Evolutionary conservation across 2,888 invertebrate genomes (phyloP), one percentile per base, ranked within the genome.

Genomic region (Acronicta aceris): DNA sequence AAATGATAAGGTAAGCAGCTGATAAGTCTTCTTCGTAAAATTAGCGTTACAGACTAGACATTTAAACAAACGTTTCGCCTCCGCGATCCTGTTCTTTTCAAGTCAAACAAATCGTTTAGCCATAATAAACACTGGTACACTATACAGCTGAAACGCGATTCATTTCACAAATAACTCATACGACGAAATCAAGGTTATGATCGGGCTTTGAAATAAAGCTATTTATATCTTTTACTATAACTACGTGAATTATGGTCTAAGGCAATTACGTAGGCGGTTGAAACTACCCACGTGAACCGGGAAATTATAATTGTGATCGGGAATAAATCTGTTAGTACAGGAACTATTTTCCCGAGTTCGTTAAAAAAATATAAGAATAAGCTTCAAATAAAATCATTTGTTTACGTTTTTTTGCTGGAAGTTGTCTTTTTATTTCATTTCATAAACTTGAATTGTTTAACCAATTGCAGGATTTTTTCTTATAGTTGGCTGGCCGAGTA

Each of bases 211-310:
- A 62, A 45, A 52, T 64, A 57, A 66, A 52, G 8, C 57, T 79
- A 80, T 76, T 78, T 60, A 73, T 71, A 78, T 62, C 42, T 49
- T 54, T n/a, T 62, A 61, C 57, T 69, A 77, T 68, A 69, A 69
- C 68, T 43, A 43, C 21, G 36, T 57, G 48, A 60, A 53, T 41
- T 61, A 51, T 60, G 51, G 51, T 27, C 46, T 57, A 55, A 47
- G 30, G 27, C 38, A 57, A 55, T 71, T 43, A 56, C 48, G 43
- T 49, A 41, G 43, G 41, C 38, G 48, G 15, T 40, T 51, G 38
- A 50, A 49, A 52, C 30, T 16, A 30, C 46, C 15, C 41, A 36
- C 41, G 41, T 30, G 27, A 30, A 43, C 8, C 15, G 25, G 33
- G 13, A 36, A 27, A 53, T 46, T 49, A 17, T 16, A 51, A 25